Evolutionary conservation across 2,113 vertebrate species (phyloP).

Genomic region (Phycodurus eques): DNA sequence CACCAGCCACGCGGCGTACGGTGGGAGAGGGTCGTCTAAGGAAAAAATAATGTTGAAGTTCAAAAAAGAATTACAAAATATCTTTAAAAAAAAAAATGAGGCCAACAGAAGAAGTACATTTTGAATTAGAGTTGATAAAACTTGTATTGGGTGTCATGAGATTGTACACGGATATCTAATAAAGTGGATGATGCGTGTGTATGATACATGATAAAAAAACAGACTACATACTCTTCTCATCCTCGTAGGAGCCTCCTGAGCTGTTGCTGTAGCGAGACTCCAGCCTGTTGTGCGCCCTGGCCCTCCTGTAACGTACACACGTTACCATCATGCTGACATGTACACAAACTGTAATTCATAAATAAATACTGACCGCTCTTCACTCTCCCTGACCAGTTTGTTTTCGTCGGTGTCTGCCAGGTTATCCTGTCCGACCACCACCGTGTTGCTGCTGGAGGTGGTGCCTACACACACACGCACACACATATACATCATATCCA

Average conservation of each 20-base stretch:
- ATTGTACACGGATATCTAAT: no score
- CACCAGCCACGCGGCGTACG: conserved; percentile 92
- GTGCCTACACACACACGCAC: conserved; percentile 76
- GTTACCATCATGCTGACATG: neutral
- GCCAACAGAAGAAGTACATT: no score
- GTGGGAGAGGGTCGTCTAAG: conserved; percentile 88
- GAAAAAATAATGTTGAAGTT: conserved; percentile 10
- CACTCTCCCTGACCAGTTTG: conserved; percentile 84
- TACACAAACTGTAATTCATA: neutral
- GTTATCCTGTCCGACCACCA: conserved; percentile 90
- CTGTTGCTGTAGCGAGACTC: conserved; percentile 99
- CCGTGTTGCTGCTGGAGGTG: conserved; percentile 94
- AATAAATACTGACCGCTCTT: conserved; percentile 82
- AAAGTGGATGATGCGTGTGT: neutral
- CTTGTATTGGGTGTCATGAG: neutral
- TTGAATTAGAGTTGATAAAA: no score
- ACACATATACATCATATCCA: conserved; percentile 6
- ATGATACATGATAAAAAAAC: neutral
- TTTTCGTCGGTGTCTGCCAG: conserved; percentile 86
- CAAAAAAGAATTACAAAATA: neutral
- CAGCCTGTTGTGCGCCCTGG: conserved; percentile 90
- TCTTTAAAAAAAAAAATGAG: neutral
- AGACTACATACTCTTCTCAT: conserved; percentile 89
- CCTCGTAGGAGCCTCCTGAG: conserved; percentile 95
- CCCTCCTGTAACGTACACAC: conserved; percentile 45